These are phyloP conservation scores for Sitodiplosis mosellana DNA, from an alignment of 1,140 invertebrate genomes.

Conservation along the genomic window DNA sequence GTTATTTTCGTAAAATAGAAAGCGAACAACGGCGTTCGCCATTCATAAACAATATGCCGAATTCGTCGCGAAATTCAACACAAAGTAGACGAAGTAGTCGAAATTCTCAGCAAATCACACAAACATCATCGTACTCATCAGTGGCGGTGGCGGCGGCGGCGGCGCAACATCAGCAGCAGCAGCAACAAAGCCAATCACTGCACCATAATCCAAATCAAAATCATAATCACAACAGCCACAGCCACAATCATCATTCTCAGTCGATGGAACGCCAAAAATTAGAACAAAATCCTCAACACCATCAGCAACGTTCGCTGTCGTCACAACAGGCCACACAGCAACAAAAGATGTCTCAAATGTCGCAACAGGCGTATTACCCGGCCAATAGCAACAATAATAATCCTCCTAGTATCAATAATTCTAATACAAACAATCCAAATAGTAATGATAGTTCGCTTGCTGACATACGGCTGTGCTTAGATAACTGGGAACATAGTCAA, in stretches of 20 bases:
- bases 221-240: constrained; percentile 5
- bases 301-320: constrained; percentile 13
- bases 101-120: too few species aligned
- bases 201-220: constrained; percentile 11
- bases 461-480: constrained; percentile 3
- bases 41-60: constrained; percentile 52
- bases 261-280: constrained; percentile 13
- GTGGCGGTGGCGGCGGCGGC: too few species aligned
- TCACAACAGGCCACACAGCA: constrained; percentile 16
- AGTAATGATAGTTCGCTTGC: neutral
- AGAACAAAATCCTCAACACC: constrained; percentile 11
- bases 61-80: constrained; percentile 15
- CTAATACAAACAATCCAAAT: neutral
- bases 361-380: constrained; percentile 23
- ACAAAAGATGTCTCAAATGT: constrained; percentile 26
- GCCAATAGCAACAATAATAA: constrained; percentile 4
- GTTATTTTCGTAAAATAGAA: constrained; percentile 61
- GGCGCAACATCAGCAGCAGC: constrained; percentile 10
- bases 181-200: constrained; percentile 13
- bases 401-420: neutral
- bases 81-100: too few species aligned
- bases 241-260: constrained; percentile 8
- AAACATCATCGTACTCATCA: neutral
- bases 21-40: constrained; percentile 46
- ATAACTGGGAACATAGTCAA: constrained; percentile 17